phyloP scores from a whole-genome alignment of 2,797 vertebrate species.

The Melanotaenia maccullochi region DNA sequence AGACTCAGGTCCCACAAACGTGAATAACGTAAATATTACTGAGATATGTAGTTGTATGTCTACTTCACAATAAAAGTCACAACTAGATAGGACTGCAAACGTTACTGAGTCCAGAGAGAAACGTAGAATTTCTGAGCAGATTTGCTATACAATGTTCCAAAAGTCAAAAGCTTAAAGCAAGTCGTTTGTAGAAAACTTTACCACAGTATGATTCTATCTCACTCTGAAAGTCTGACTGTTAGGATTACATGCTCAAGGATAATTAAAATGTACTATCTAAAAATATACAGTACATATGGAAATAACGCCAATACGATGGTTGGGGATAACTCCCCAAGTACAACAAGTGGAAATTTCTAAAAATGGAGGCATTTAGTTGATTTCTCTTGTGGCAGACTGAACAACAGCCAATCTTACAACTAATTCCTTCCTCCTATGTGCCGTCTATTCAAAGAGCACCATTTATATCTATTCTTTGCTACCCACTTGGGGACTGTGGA shows the following conservation, averaged over 20 bases:
- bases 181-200: no score
- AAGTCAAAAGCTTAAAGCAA: no score
- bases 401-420: slow-evolving; percentile 7
- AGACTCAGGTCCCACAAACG: no score
- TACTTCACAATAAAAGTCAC: no score
- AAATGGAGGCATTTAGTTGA: background rate
- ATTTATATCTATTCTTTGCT: slow-evolving; percentile 15
- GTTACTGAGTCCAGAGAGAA: no score
- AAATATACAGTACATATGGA: background rate
- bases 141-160: no score
- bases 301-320: background rate
- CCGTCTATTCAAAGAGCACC: background rate
- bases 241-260: background rate
- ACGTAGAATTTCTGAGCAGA: no score
- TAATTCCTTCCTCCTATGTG: background rate
- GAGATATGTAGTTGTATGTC: no score
- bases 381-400: background rate
- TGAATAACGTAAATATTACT: no score
- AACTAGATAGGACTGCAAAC: no score
- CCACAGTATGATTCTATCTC: no score
- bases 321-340: background rate
- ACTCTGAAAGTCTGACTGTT: no score
- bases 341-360: background rate
- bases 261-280: background rate
- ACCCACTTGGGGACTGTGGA: background rate